These are phyloP conservation scores for Ptycholaimellus sp. DNA, from an alignment of 2,888 invertebrate genomes.

Conservation along the genomic window DNA sequence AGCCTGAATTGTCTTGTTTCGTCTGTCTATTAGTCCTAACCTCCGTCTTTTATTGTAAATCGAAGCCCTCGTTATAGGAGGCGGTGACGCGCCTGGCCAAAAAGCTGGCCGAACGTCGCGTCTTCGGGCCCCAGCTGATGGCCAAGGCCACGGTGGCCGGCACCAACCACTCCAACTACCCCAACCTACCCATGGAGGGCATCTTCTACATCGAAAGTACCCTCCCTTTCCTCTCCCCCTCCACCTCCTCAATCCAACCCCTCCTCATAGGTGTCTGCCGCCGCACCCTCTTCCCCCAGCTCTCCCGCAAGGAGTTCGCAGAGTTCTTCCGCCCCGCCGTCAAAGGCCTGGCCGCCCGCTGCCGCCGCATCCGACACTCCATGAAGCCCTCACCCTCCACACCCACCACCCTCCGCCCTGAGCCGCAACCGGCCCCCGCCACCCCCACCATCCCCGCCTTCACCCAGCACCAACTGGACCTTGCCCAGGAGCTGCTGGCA, in stretches of 20 bases:
- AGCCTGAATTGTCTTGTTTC: too few relatives aligned
- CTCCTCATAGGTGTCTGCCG: constrained; percentile 4
- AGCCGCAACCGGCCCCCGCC: too few relatives aligned
- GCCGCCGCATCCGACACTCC: constrained; percentile 4
- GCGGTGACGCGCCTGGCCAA: constrained; percentile 23
- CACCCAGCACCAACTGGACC: too few relatives aligned
- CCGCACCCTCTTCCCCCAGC: constrained; percentile 1
- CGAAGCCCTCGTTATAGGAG: too few relatives aligned
- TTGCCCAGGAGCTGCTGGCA: too few relatives aligned
- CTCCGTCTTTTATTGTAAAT: too few relatives aligned
- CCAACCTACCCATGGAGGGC: constrained; percentile 20
- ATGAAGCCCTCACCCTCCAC: neutral
- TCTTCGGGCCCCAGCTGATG: constrained; percentile 23
- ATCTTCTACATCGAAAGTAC: constrained; percentile 23
- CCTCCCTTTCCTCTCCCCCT: too few relatives aligned
- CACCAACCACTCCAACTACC: constrained; percentile 23
- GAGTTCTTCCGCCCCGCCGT: constrained; percentile 4
- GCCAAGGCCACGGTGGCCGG: constrained; percentile 23
- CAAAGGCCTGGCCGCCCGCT: constrained; percentile 4
- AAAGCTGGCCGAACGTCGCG: constrained; percentile 23
- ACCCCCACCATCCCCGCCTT: too few relatives aligned
- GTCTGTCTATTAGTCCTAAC: too few relatives aligned
- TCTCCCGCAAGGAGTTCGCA: neutral
- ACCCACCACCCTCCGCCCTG: too few relatives aligned
- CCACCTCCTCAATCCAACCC: too few relatives aligned